phyloP scores from a whole-genome alignment of 2,113 vertebrate species.

The Nipponia nippon region DNA sequence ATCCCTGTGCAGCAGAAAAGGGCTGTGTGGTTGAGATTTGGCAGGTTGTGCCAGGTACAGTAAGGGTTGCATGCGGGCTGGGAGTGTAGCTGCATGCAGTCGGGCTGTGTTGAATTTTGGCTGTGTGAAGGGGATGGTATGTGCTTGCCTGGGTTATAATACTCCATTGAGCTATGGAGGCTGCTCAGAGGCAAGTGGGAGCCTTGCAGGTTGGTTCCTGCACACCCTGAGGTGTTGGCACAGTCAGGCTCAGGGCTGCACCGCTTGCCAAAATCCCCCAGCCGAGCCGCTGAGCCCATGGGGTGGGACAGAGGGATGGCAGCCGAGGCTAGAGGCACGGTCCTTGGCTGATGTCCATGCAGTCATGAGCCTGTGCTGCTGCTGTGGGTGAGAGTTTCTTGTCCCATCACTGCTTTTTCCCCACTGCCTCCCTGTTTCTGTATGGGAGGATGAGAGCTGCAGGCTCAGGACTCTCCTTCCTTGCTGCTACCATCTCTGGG shows the following conservation, averaged over 20 bases:
- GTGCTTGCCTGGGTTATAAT: too few relatives aligned
- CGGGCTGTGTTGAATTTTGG: background rate
- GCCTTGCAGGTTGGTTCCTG: background rate
- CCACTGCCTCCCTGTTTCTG: background rate
- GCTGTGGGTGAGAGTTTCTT: rapidly evolving
- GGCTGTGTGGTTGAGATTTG: background rate
- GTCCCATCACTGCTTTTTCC: background rate
- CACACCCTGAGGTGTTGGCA: background rate
- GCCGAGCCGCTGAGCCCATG: rapidly evolving
- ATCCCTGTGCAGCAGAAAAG: background rate
- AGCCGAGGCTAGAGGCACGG: rapidly evolving
- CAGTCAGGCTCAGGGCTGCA: background rate
- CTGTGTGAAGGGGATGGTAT: background rate
- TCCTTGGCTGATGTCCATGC: background rate
- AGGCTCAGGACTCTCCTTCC: background rate
- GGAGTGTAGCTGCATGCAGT: rapidly evolving
- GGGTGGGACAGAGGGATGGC: background rate
- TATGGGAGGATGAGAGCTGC: background rate
- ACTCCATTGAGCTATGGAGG: background rate
- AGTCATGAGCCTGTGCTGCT: background rate
- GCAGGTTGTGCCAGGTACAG: background rate
- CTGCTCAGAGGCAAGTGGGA: background rate
- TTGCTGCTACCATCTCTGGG: background rate
- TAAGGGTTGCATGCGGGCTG: background rate
- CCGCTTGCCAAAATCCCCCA: background rate